Evolutionary conservation across 2,888 invertebrate genomes (phyloP).

Genomic region (Sisyra nigra): DNA sequence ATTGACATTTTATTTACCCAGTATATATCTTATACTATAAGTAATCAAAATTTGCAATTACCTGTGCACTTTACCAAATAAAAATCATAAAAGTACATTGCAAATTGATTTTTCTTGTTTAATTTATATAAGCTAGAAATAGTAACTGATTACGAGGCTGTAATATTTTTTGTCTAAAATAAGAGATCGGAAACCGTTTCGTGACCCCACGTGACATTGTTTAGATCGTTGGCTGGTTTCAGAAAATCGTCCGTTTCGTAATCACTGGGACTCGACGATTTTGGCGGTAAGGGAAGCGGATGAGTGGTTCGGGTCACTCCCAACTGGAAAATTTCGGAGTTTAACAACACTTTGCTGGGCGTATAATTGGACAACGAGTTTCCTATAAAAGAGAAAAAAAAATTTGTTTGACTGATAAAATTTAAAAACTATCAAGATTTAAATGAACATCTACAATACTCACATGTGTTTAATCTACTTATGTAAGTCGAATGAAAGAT

Average conservation of each 20-base stretch:
- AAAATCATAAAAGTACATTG: too few species aligned
- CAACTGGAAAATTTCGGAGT: conserved; percentile 53
- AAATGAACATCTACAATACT: too few species aligned
- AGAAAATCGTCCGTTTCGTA: conserved; percentile 1
- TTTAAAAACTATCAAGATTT: not conserved
- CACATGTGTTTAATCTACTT: too few species aligned
- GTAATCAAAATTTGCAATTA: too few species aligned
- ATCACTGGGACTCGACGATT: not conserved
- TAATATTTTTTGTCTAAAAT: conserved; percentile 4
- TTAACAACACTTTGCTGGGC: conserved; percentile 54
- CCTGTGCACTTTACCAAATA: too few species aligned
- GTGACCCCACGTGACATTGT: conserved; percentile 7
- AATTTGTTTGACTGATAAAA: not conserved
- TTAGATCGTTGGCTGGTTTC: conserved; percentile 6
- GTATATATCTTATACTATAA: too few species aligned
- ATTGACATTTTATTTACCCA: too few species aligned
- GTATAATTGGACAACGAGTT: conserved; percentile 61
- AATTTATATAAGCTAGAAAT: too few species aligned
- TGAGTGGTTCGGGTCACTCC: conserved; percentile 51
- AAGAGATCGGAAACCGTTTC: conserved; percentile 8
- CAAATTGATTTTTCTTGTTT: too few species aligned
- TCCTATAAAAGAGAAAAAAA: conserved; percentile 19
- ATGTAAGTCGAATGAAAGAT: too few species aligned
- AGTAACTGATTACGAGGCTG: too few species aligned
- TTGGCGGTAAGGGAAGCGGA: conserved; percentile 15